phyloP scores from a whole-genome alignment of 2,113 vertebrate genomes.

The Neolamprologus caudopunctatus region DNA sequence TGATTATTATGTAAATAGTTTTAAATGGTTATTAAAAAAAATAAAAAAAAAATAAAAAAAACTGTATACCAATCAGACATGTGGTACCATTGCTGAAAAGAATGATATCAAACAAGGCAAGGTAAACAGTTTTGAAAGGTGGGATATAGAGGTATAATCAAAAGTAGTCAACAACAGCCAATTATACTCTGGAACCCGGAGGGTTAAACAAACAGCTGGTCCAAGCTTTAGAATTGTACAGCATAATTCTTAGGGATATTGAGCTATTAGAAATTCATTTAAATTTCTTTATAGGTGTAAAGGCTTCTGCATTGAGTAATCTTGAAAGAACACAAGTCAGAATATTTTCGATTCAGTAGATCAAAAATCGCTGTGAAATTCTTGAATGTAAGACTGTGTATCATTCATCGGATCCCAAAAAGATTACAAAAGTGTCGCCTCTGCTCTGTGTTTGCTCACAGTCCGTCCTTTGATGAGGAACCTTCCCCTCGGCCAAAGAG shows the following conservation, averaged over 20 bases:
- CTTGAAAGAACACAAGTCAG: background rate
- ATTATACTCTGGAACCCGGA: background rate
- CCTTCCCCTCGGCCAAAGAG: slow-evolving; percentile 64
- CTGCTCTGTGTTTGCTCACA: slow-evolving; percentile 27
- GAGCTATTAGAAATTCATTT: background rate
- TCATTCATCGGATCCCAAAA: background rate
- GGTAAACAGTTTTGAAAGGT: background rate
- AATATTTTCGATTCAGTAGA: background rate
- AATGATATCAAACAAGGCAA: background rate
- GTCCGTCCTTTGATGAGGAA: slow-evolving; percentile 67
- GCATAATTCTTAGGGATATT: background rate
- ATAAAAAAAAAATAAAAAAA: too few relatives aligned
- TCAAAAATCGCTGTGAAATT: background rate
- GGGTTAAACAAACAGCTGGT: background rate
- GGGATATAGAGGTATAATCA: fast-evolving
- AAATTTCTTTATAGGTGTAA: background rate
- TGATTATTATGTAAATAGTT: background rate
- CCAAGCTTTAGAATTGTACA: background rate
- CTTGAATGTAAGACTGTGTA: background rate
- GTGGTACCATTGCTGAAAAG: background rate
- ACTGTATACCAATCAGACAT: background rate
- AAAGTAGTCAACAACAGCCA: background rate
- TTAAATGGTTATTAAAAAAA: background rate
- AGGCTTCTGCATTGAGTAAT: background rate
- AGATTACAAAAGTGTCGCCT: background rate